A percentile compares a stretch with the other conserved stretches of the same genome.
Evolutionary conservation across 2,113 vertebrate genomes (phyloP).

Genomic region (Seriola dumerili): DNA sequence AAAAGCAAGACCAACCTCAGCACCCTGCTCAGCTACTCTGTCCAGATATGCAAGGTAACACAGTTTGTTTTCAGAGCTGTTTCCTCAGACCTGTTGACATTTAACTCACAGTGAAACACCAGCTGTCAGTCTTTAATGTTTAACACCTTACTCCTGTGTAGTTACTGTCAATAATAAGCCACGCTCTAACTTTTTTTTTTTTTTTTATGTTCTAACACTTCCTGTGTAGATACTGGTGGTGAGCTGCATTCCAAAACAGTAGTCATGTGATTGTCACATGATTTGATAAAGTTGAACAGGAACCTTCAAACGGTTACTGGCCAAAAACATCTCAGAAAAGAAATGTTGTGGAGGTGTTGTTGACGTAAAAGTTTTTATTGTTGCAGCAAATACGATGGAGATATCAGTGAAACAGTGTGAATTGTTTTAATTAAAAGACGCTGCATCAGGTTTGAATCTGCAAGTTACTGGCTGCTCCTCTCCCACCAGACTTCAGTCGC

Average conservation of each 20-base stretch:
- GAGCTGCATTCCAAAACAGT: background rate
- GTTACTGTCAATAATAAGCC: background rate
- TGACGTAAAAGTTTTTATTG: background rate
- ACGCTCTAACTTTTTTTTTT: background rate
- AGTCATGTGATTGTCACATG: background rate
- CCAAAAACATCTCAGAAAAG: too few relatives aligned
- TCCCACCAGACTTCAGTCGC: too few relatives aligned
- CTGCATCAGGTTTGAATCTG: background rate
- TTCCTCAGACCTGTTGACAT: background rate
- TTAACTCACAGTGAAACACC: background rate
- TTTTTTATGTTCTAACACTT: background rate
- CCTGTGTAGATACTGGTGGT: background rate
- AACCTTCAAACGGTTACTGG: background rate
- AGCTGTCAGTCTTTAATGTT: too few relatives aligned
- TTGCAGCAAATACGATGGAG: background rate
- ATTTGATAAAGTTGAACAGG: background rate
- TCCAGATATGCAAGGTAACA: constrained; percentile 95
- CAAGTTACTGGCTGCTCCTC: background rate
- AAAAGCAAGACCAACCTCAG: constrained; percentile 89
- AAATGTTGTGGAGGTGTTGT: too few relatives aligned
- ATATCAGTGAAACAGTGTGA: background rate
- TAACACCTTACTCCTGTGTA: background rate
- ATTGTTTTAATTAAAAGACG: background rate
- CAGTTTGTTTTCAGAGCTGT: background rate
- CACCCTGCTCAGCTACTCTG: constrained; percentile 90